Evolutionary conservation across 2,113 vertebrate genomes (phyloP), one percentile per base, ranked within the genome.

Genomic region (Sula dactylatra): DNA sequence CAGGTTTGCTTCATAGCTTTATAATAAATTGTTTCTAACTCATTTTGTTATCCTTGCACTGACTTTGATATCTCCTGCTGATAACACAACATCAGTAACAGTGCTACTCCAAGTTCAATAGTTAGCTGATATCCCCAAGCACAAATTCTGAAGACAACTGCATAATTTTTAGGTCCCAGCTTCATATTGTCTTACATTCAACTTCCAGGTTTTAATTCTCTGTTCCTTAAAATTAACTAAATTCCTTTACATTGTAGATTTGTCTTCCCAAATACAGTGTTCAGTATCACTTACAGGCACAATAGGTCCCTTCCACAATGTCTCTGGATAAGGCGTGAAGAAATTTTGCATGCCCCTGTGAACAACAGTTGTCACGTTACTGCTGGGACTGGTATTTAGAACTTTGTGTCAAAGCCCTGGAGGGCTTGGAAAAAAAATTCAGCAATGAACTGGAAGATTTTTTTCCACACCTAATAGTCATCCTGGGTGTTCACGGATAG

Each of bases 21-120:
- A 44, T 59, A 93, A 93, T 96, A 94, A 91, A 94, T 84, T 81
- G n/a, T 76, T 96, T 81, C 90, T 88, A 95, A 92, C 36, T 73
- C 32, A 86, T 79, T 92, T 91, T 96, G 72, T 95, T 96, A 80
- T 93, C 90, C 66, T 93, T 92, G 65, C 83, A 38, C 52, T 89
- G 93, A 71, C 86, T 97, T 93, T 89, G 69, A 62, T 91, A 92
- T 84, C 73, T 95, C 90, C 94, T 96, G 90, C 92, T 92, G 93
- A 85, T 91, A 93, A 72, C 56, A 84, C 10, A 88, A 86, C 4
- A 25, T 54, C 67, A 85, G 49, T 40, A 77, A 77, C 9, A 82
- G 45, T 22, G 50, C 74, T 95, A 54, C 82, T 88, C 83, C 40
- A 89, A 85, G 42, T 91, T 94, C 89, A 94, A 86, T 62, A 72